phyloP scores from a whole-genome alignment of 1,140 invertebrate genomes.

The Whitmania pigra region DNA sequence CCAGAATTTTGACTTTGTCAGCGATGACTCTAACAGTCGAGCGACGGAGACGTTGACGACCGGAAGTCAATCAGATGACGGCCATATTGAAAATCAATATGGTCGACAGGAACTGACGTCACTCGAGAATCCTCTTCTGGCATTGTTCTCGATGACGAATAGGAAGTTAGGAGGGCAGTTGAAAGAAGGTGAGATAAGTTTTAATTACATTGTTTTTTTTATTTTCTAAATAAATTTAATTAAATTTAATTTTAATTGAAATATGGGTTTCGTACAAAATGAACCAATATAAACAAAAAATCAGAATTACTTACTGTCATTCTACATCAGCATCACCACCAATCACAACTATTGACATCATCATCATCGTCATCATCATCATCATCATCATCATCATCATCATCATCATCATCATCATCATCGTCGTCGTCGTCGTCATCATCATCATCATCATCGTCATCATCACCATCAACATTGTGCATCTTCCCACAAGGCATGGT shows the following conservation, averaged over 20 bases:
- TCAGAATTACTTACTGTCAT: too few relatives aligned
- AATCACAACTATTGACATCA: neutral
- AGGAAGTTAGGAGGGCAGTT: neutral
- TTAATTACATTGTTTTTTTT: neutral
- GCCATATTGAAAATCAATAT: neutral
- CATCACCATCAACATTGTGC: neutral
- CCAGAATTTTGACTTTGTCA: neutral
- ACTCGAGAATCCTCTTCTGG: neutral
- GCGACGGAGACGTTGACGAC: neutral
- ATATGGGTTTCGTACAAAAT: neutral
- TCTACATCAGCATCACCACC: neutral
- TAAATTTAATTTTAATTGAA: too few relatives aligned
- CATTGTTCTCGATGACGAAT: neutral
- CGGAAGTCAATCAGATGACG: neutral
- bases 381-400: neutral
- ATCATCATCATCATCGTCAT: conserved; percentile 13
- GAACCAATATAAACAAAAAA: neutral
- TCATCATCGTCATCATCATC: conserved; percentile 3
- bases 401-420: conserved; percentile 7
- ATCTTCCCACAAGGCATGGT: too few relatives aligned
- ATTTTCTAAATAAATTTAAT: too few relatives aligned
- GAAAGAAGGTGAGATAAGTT: neutral
- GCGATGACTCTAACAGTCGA: neutral
- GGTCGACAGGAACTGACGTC: neutral
- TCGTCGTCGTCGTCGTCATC: neutral